phyloP scores from a whole-genome alignment of 2,888 invertebrate species.

The Ptilodon capucinus region DNA sequence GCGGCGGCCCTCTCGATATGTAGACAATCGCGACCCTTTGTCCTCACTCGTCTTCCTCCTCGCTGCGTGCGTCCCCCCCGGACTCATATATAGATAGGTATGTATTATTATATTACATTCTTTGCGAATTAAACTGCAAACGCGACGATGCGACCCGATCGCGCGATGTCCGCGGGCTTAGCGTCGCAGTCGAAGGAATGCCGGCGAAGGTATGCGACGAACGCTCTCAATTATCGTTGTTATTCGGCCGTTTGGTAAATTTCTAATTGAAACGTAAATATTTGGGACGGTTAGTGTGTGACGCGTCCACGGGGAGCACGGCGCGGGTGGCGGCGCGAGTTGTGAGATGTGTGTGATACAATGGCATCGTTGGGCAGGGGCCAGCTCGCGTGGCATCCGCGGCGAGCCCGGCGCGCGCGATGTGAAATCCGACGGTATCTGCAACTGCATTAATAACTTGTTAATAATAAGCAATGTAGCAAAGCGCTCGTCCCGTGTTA shows the following conservation, averaged over 20 bases:
- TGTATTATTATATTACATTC: too few relatives aligned
- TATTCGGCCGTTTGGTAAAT: constrained; percentile 56
- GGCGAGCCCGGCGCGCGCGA: constrained; percentile 2
- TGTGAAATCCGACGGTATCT: not conserved
- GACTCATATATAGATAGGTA: too few relatives aligned
- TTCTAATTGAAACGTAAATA: constrained; percentile 60
- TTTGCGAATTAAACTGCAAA: constrained; percentile 51
- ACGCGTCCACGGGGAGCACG: constrained; percentile 8
- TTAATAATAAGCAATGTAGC: not conserved
- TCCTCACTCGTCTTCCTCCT: constrained; percentile 28
- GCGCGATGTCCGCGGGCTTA: constrained; percentile 16
- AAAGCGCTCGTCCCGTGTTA: not conserved
- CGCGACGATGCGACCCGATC: constrained; percentile 34
- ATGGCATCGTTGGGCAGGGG: constrained; percentile 45
- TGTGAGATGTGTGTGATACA: constrained; percentile 19
- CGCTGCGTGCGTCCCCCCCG: constrained; percentile 27
- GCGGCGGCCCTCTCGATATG: constrained; percentile 7
- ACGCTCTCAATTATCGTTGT: constrained; percentile 60
- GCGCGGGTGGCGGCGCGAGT: constrained; percentile 11
- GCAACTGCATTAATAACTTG: constrained; percentile 10
- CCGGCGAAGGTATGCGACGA: constrained; percentile 43
- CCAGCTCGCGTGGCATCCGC: constrained; percentile 31
- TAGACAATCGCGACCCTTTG: constrained; percentile 32
- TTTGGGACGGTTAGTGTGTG: constrained; percentile 43
- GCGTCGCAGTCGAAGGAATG: constrained; percentile 42